Evolutionary conservation across 2,888 invertebrate genomes (phyloP), one percentile per base, ranked within the genome.

Genomic region (Acholoe squamosa): DNA sequence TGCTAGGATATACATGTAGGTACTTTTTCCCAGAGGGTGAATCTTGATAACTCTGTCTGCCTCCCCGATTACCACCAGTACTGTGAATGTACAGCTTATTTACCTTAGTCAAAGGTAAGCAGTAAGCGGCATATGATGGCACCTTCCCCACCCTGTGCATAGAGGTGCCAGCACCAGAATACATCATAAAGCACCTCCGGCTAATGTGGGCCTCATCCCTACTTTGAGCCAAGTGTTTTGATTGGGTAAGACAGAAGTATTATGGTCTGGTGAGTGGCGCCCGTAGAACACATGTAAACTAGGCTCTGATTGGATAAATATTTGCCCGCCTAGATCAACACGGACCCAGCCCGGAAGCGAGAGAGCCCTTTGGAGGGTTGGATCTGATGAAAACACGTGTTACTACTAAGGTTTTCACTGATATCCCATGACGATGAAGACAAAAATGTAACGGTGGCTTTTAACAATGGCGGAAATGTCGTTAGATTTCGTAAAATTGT

Each of bases 191-290:
- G 10, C 43, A 43, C 43, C 43, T 43, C 43, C 14, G 3, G 80
- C 80, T 80, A 80, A 80, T 80, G 80, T 80, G 14, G 80, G 33
- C 33, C 34, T 14, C 80, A 71, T 14, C 43, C 80, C 33, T 34
- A 80, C 80, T 80, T 43, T 33, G 80, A 43, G 25, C 43, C 80
- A 43, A 80, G 80, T 80, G 80, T 80, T 80, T 80, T 80, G 34
- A 80, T 80, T 80, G 80, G 80, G 80, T 80, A 80, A 80, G 80
- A 80, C 80, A 43, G 34, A 16, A 33, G 80, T 80, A 80, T 80
- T 80, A 80, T 80, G 80, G 43, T 80, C 80, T 33, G 43, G 80
- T 80, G 80, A 80, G 80, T 80, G 80, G 80, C 80, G 80, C 80
- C 16, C n/a, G 80, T 33, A 33, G 80, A 80, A 80, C 80, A 80